Evolutionary conservation across 2,888 invertebrate species (phyloP).

Genomic region (Synanthedon vespiformis): DNA sequence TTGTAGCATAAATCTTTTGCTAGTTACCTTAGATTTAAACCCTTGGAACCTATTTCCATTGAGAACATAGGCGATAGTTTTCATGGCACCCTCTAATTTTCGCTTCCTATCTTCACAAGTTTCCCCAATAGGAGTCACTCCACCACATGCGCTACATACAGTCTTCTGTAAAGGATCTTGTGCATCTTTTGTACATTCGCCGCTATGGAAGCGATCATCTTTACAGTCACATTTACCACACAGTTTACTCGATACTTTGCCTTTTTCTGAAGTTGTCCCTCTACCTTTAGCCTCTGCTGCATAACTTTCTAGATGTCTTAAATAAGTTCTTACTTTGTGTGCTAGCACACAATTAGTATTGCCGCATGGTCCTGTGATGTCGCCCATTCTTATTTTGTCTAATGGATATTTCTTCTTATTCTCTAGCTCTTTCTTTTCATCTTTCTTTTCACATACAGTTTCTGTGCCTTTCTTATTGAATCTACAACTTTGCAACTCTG

Average conservation of each 20-base stretch:
- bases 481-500: constrained; percentile 48
- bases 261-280: constrained; percentile 18
- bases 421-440: constrained; percentile 5
- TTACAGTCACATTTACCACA: constrained; percentile 54
- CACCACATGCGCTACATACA: constrained; percentile 41
- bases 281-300: constrained; percentile 21
- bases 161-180: constrained; percentile 6
- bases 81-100: constrained; percentile 25
- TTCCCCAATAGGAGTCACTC: constrained; percentile 24
- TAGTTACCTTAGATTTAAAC: background rate
- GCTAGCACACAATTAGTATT: constrained; percentile 52
- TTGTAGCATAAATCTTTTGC: background rate
- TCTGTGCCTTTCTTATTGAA: constrained; percentile 16
- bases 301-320: constrained; percentile 46
- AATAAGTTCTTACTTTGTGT: constrained; percentile 51
- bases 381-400: constrained; percentile 57
- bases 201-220: constrained; percentile 52
- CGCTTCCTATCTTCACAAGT: constrained; percentile 42
- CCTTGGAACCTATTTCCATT: constrained; percentile 25
- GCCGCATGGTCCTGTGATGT: constrained; percentile 58
- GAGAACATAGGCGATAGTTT: constrained; percentile 33
- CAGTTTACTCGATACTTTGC: constrained; percentile 26
- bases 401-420: constrained; percentile 35
- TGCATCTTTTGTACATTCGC: constrained; percentile 26
- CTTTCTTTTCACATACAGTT: constrained; percentile 21